Base-by-base conservation (phyloP, 1,140 invertebrate genomes). In the Drosophila jambulina region DNA sequence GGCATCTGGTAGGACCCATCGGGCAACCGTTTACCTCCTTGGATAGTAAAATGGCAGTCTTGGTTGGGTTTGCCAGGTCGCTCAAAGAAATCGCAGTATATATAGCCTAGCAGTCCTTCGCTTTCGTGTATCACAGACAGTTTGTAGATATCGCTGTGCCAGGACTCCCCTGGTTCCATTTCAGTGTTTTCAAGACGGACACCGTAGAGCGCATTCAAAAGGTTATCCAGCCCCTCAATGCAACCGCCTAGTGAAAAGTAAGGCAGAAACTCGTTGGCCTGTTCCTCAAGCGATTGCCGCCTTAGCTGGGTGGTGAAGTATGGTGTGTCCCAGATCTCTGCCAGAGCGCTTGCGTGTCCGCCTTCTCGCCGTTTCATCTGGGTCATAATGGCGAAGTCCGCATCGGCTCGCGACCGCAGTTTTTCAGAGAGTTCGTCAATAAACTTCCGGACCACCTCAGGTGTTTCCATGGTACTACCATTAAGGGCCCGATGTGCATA, bases 31-130 rank as follows among this genome's bases (percentile, higher is more conserved):
- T 97, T 97, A 23, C 99, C 98, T 19, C 99, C 99, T 88, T 96
- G 96, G 71, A 99, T 99, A 1, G 99, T 99, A 93, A 99, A 99
- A 93, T 99, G 99, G 91, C 99, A 99, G 92, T 99, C 99, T 94
- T 99, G 98, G 93, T 98, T 96, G 29, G 97, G 96, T 93, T 99
- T 99, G 8, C 96, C 96, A 38, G 94, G 87, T 58, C 99, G 94
- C 91, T 98, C 96, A 92, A 97, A 99, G 90, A 99, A 97, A 94
- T 99, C 99, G 93, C 99, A 99, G 93, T 99, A 99, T 86, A 99
- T 99, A 87, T 98, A 95, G 0, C 99, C 99, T 9, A 99, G 93
- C 21, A 96, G 90, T 13, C 96, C 96, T 84, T 98, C 96, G 3
- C 88, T 94, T 67, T 96, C 95, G 85, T 98, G 96, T 13, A 96